phyloP scores from a whole-genome alignment of 2,888 invertebrate genomes.

The Lochmaea crataegi region DNA sequence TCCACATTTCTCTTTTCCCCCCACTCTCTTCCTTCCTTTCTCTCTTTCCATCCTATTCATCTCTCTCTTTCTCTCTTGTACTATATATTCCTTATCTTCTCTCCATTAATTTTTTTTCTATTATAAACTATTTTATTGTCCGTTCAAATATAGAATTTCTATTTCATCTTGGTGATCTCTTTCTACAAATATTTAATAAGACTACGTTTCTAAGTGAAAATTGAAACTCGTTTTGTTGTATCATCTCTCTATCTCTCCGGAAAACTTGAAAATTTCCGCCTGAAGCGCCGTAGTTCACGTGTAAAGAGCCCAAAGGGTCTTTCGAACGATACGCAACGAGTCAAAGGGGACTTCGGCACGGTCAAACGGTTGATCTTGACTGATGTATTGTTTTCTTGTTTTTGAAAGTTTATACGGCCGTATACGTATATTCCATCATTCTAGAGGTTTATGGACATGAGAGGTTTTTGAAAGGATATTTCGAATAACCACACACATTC shows the following conservation, averaged over 20 bases:
- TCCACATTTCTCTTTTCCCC: too few species aligned
- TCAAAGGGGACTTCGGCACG: constrained; percentile 45
- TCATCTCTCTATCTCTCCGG: constrained; percentile 20
- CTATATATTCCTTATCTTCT: too few species aligned
- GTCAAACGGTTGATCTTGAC: constrained; percentile 44
- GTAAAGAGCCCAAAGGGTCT: constrained; percentile 39
- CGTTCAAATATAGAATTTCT: too few species aligned
- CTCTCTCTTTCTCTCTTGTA: too few species aligned
- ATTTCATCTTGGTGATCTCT: too few species aligned
- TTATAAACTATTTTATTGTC: too few species aligned
- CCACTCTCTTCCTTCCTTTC: too few species aligned
- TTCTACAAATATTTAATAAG: too few species aligned
- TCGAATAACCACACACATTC: constrained; percentile 20
- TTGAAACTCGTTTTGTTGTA: constrained; percentile 20
- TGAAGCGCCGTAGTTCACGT: constrained; percentile 37
- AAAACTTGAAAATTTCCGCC: constrained; percentile 26
- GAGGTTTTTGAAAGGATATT: constrained; percentile 26
- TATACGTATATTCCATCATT: constrained; percentile 31
- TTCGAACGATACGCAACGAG: constrained; percentile 42
- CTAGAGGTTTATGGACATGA: constrained; percentile 22
- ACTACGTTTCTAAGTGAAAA: constrained; percentile 4
- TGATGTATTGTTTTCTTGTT: constrained; percentile 46
- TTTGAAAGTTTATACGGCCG: constrained; percentile 36
- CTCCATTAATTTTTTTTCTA: too few species aligned
- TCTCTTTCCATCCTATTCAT: too few species aligned